A percentile compares a stretch with the other conserved stretches of the same genome.
Conservation (phyloP, 2,797 vertebrate genomes). For the Acanthornis magna region DNA sequence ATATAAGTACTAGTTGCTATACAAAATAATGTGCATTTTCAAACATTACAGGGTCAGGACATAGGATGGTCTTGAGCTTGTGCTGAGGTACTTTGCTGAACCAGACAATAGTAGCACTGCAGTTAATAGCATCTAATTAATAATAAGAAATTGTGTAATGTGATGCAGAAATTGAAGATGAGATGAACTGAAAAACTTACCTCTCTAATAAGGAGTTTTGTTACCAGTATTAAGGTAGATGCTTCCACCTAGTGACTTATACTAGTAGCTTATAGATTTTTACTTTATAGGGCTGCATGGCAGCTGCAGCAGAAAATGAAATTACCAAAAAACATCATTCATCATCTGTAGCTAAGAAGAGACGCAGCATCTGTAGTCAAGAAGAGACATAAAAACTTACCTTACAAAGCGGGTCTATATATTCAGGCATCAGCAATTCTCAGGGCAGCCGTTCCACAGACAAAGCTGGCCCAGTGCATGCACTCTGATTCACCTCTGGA, state of each 20-base stretch:
- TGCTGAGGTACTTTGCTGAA: background rate
- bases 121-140: background rate
- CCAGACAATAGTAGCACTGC: background rate
- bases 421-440: background rate
- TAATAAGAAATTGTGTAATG: background rate
- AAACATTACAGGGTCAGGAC: background rate
- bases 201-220: background rate
- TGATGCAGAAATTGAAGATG: conserved; percentile 20
- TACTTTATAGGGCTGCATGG: background rate
- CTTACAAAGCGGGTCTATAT: background rate
- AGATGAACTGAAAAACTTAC: background rate
- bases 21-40: background rate
- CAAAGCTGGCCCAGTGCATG: background rate
- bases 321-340: background rate
- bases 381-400: background rate
- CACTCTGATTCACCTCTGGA: background rate
- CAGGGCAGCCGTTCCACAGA: background rate
- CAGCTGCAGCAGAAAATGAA: background rate
- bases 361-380: background rate
- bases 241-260: conserved; percentile 43
- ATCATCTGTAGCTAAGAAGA: background rate
- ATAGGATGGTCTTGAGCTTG: background rate
- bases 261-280: conserved; percentile 32
- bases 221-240: conserved; percentile 31
- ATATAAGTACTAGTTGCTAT: background rate